Base-by-base conservation (phyloP, 2,888 invertebrate genomes). In the Notodonta ziczac region DNA sequence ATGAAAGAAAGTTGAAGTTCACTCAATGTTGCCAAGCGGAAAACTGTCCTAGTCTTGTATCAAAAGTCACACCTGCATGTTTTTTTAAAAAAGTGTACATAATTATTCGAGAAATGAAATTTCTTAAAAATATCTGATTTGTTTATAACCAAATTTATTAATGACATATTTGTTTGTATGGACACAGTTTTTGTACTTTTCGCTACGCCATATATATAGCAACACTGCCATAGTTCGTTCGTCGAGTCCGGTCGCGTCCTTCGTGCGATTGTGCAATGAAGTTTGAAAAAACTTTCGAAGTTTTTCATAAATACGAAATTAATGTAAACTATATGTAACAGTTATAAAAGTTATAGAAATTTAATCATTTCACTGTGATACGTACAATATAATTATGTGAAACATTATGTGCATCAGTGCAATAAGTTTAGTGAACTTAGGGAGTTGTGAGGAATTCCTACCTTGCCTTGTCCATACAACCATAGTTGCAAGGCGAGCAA, bases 381-480 rank as follows among this genome's bases (percentile, higher is more conserved):
- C 16, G 9, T 16, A 4, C 5, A 46, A 46, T 50, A 16, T 16
- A 50, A 16, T 8, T 50, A 50, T 50, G 50, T 50, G 16, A 50
- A 68, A 65, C 46, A 39, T 35, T 35, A 35, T 35, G 59, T 61
- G 53, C 59, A 76, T 75, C 76, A 77, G 77, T 78, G 76, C 76
- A 74, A 72, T 71, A 89, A 92, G 91, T 91, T 91, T 87, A 92
- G 89, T 93, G 91, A 92, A 92, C 92, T 90, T 89, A 77, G 78
- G 74, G 78, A 80, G 78, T 77, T 74, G 75, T 70, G 75, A 73
- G 77, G 81, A 77, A 81, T 79, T 69, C 65, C 70, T 81, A 78
- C 80, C 76, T 83, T 83, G 80, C 80, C 76, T 83, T 83, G 80
- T 77, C 50, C 50, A 10, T 46, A 46, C 5, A 35, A 35, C 77